These are phyloP conservation scores for Cephalopterus ornatus DNA, from an alignment of 2,113 vertebrate genomes.

Conservation along the genomic window DNA sequence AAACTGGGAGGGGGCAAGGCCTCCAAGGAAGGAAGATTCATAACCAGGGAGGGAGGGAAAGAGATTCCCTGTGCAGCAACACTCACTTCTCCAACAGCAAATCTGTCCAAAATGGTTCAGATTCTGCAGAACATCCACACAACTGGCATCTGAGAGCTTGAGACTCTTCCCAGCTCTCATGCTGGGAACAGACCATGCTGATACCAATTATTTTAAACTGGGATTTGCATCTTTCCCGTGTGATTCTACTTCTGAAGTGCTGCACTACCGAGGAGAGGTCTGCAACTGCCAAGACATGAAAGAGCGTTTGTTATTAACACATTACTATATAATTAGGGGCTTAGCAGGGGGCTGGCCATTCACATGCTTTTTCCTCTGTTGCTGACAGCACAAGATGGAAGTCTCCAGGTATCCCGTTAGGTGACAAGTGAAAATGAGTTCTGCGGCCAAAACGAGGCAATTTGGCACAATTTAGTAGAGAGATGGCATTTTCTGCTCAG, in stretches of 20 bases:
- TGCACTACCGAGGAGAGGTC: neutral
- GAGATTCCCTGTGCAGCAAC: neutral
- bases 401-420: constrained; percentile 37
- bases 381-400: constrained; percentile 45
- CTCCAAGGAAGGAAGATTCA: neutral
- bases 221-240: neutral
- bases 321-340: constrained; percentile 39
- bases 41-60: neutral
- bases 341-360: constrained; percentile 20
- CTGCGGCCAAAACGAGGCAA: constrained; percentile 17
- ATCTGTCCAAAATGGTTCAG: neutral
- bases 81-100: neutral
- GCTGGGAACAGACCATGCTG: neutral
- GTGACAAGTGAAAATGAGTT: constrained; percentile 64
- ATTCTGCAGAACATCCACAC: neutral
- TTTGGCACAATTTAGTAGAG: constrained; percentile 39
- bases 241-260: neutral
- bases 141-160: neutral
- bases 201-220: constrained; percentile 20
- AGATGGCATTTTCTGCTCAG: constrained; percentile 7
- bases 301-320: constrained; percentile 62
- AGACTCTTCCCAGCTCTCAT: neutral
- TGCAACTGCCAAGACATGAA: constrained; percentile 50
- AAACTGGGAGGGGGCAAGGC: neutral
- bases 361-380: neutral